Evolutionary conservation across 2,888 invertebrate species (phyloP).

Genomic region (Piscicola geometra): DNA sequence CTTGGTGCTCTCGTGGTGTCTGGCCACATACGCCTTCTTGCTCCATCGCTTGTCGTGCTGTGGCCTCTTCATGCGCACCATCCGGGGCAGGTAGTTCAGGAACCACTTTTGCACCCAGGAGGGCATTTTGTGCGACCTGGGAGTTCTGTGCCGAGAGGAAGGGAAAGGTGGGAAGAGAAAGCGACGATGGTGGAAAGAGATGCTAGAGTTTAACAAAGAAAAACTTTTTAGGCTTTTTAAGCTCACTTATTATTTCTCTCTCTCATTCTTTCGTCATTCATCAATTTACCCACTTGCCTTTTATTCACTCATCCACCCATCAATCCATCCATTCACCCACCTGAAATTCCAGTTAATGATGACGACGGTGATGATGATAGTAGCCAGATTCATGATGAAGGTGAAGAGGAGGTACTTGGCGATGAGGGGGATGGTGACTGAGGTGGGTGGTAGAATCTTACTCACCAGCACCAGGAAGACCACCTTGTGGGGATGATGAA

Average conservation of each 20-base stretch:
- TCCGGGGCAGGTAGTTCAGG: conserved; percentile 84
- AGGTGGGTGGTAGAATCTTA: conserved; percentile 97
- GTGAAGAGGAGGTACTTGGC: conserved; percentile 89
- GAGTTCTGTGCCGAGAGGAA: conserved; percentile 63
- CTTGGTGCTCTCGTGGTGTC: conserved; percentile 26
- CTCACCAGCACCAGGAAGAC: conserved; percentile 64
- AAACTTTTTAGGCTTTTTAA: too few species aligned
- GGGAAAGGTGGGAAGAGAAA: too few species aligned
- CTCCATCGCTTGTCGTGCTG: conserved; percentile 33
- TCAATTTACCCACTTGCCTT: too few species aligned
- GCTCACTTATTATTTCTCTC: too few species aligned
- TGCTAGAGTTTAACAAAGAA: too few species aligned
- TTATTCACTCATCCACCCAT: too few species aligned
- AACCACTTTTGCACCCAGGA: conserved; percentile 92
- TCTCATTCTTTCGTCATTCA: too few species aligned
- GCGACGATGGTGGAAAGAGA: too few species aligned
- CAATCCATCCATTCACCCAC: not conserved
- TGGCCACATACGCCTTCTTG: conserved; percentile 31
- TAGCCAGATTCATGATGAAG: conserved; percentile 99
- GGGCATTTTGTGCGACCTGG: conserved; percentile 95
- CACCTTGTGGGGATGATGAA: conserved; percentile 61
- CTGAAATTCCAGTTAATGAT: conserved; percentile 97
- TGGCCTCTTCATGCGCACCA: conserved; percentile 91
- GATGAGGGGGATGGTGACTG: conserved; percentile 92
- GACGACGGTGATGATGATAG: conserved; percentile 95